Percentiles rank a stretch among this genome's conserved stretches.
Conservation (phyloP, 2,797 vertebrate genomes). For the Coccyzus lansbergi region DNA sequence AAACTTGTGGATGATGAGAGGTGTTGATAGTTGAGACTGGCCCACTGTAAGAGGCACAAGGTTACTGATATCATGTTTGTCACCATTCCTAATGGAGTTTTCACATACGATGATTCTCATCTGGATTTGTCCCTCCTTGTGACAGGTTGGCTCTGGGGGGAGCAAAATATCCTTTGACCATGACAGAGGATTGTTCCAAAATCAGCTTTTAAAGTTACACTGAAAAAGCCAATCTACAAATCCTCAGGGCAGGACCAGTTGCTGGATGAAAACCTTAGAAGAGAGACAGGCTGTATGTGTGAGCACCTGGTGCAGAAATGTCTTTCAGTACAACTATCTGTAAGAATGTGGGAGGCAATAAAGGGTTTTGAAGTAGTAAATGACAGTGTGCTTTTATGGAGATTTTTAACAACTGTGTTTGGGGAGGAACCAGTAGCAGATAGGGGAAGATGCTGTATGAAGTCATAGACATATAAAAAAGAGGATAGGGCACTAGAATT, state of each 20-base stretch:
- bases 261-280: not conserved
- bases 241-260: not conserved
- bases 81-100: not conserved
- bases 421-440: not conserved
- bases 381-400: not conserved
- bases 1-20: not conserved
- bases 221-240: not conserved
- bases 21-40: not conserved
- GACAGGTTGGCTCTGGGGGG: not conserved
- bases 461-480: not conserved
- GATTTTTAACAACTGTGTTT: not conserved
- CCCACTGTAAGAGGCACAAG: not conserved
- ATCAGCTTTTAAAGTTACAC: not conserved
- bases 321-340: not conserved
- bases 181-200: not conserved
- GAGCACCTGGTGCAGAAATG: not conserved
- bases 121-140: not conserved
- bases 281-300: not conserved
- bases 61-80: not conserved
- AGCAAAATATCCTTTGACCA: not conserved
- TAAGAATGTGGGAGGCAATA: not conserved
- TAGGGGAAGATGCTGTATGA: not conserved
- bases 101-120: not conserved
- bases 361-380: not conserved
- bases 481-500: not conserved